phyloP scores from a whole-genome alignment of 2,888 invertebrate genomes.

The Frankliniella intonsa region DNA sequence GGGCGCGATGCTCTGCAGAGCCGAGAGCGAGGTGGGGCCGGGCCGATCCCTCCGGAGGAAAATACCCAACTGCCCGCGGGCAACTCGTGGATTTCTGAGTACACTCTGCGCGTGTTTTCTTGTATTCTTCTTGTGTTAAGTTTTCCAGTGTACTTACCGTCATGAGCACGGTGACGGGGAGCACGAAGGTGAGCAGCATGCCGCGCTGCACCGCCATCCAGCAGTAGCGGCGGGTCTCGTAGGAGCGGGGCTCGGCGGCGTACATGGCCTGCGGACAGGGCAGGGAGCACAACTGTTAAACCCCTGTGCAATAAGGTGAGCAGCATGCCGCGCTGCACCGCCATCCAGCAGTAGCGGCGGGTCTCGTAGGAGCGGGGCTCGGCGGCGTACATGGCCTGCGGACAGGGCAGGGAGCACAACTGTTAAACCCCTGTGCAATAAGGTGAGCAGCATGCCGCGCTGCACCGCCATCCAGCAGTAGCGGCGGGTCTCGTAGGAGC shows the following conservation, averaged over 20 bases:
- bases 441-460: constrained; percentile 70
- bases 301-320: constrained; percentile 61
- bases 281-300: not conserved
- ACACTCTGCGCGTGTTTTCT: too few relatives aligned
- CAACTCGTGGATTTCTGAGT: too few relatives aligned
- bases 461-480: constrained; percentile 76
- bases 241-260: constrained; percentile 63
- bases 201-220: constrained; percentile 74
- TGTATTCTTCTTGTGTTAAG: too few relatives aligned
- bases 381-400: constrained; percentile 60
- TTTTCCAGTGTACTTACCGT: constrained; percentile 57
- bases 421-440: constrained; percentile 43
- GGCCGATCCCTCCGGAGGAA: too few relatives aligned
- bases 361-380: constrained; percentile 68
- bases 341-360: constrained; percentile 71
- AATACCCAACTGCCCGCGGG: too few relatives aligned
- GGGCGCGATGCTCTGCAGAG: not conserved
- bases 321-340: constrained; percentile 70
- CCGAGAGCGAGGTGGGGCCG: too few relatives aligned
- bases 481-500: constrained; percentile 65
- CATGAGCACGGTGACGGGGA: constrained; percentile 64
- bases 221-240: constrained; percentile 68
- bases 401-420: not conserved
- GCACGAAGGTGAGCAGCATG: constrained; percentile 71
- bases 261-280: constrained; percentile 54